Evolutionary conservation across 2,888 invertebrate genomes (phyloP), one percentile per base, ranked within the genome.

Genomic region (Ophonus ardosiacus): DNA sequence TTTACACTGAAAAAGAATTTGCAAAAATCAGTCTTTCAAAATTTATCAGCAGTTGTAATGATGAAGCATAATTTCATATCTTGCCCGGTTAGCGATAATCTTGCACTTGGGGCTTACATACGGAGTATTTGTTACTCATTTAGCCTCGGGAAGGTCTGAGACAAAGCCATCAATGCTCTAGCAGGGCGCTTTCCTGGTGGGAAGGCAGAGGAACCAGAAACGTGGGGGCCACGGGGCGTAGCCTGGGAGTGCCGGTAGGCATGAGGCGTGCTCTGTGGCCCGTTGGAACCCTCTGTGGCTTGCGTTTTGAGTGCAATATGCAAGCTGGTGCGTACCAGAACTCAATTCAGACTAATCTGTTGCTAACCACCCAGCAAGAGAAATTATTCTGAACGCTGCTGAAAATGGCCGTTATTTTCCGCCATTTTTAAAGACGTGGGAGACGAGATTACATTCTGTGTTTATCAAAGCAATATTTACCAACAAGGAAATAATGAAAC

Each of bases 321-420:
- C 94, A 93, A 95, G 95, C 93, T 94, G 93, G 89, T 81, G 86
- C 84, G 84, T 90, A 87, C 92, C 92, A 94, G 92, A 96, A 96
- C 96, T 96, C 95, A 95, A 96, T 96, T 96, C 96, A 96, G 96
- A 96, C 96, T 96, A 96, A 92, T 96, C 95, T 95, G 94, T 93
- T 92, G 93, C 94, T 94, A 94, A 93, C 93, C 91, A 90, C 91
- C 92, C 61, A 81, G 63, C 68, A 83, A 21, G 63, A 76, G 85
- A 86, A 85, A 84, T 86, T 85, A 80, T 85, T 79, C 74, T 85
- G 65, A 68, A 71, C 79, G 31, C 31, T 84, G 21, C 38, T n/a
- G 2, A 61, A 31, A 51, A 43, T 71, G 71, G 43, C 71, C 57
- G 51, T 78, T 78, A 57, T 57, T 57, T 78, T 78, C 56, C 31